Percentiles rank a stretch among this genome's conserved stretches.
phyloP scores from a whole-genome alignment of 2,113 vertebrate species.

The Xiphophorus maculatus region DNA sequence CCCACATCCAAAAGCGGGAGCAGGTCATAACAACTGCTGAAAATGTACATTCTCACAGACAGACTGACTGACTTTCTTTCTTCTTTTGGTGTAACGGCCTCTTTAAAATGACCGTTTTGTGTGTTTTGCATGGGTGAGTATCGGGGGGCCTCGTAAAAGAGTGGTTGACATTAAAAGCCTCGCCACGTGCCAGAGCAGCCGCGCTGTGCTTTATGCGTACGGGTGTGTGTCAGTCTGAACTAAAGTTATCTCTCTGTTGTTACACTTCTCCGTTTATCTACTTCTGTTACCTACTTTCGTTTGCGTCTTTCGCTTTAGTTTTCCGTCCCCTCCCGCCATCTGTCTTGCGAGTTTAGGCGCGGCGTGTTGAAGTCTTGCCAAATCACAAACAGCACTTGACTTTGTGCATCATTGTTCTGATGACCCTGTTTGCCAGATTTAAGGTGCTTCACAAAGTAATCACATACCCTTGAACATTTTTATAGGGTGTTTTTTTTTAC shows the following conservation, averaged over 20 bases:
- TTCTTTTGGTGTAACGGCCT: slow-evolving; percentile 18
- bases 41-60: slow-evolving; percentile 30
- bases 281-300: background rate
- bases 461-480: no score
- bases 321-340: slow-evolving; percentile 37
- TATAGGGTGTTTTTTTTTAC: no score
- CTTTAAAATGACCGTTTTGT: slow-evolving; percentile 42
- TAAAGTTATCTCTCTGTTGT: background rate
- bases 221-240: slow-evolving; percentile 21
- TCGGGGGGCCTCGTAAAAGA: slow-evolving; percentile 72
- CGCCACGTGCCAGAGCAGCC: slow-evolving; percentile 66
- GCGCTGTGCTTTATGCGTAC: slow-evolving; percentile 39
- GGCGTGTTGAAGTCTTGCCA: slow-evolving; percentile 44
- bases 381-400: slow-evolving; percentile 39
- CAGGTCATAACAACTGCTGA: slow-evolving; percentile 24
- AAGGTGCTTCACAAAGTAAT: background rate
- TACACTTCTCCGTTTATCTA: slow-evolving; percentile 5
- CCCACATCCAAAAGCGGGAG: slow-evolving; percentile 8
- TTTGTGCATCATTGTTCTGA: slow-evolving; percentile 34
- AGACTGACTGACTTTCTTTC: background rate
- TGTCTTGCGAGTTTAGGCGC: slow-evolving; percentile 60
- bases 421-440: slow-evolving; percentile 15
- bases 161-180: slow-evolving; percentile 60
- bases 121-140: slow-evolving; percentile 33
- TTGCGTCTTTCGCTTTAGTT: background rate